phyloP scores from a whole-genome alignment of 2,888 invertebrate genomes.

The Pycnomerus fuliginosus region DNA sequence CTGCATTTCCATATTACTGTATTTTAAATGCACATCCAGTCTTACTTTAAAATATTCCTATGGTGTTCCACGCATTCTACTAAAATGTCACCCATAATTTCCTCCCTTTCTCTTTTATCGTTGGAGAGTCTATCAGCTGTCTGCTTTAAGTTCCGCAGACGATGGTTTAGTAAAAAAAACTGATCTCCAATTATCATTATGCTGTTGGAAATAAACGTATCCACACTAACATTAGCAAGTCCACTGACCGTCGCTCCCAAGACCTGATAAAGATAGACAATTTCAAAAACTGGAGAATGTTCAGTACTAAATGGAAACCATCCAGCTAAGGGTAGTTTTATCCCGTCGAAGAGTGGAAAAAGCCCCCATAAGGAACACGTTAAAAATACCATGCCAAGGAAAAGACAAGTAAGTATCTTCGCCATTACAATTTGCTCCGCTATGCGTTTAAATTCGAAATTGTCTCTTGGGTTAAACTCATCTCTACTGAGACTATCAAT shows the following conservation, averaged over 20 bases:
- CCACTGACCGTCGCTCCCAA: slow-evolving; percentile 54
- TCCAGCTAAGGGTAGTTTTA: slow-evolving; percentile 36
- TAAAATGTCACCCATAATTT: slow-evolving; percentile 2
- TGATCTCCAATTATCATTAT: slow-evolving; percentile 45
- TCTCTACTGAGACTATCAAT: slow-evolving; percentile 27
- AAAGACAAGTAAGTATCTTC: slow-evolving; percentile 32
- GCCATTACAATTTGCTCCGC: slow-evolving; percentile 31
- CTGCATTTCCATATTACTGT: slow-evolving; percentile 13
- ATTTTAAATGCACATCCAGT: slow-evolving; percentile 2
- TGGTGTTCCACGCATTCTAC: slow-evolving; percentile 23
- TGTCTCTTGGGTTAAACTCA: slow-evolving; percentile 36
- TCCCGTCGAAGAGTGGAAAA: slow-evolving; percentile 40
- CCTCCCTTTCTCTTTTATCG: slow-evolving; percentile 10
- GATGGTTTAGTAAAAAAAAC: slow-evolving; percentile 51
- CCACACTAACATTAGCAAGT: slow-evolving; percentile 56
- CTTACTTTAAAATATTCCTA: slow-evolving; percentile 27
- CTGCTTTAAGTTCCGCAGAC: too few relatives aligned
- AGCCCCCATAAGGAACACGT: slow-evolving; percentile 44
- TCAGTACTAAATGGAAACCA: slow-evolving; percentile 56
- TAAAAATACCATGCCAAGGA: slow-evolving; percentile 33
- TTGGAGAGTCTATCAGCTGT: too few relatives aligned
- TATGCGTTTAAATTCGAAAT: slow-evolving; percentile 32
- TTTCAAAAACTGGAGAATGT: slow-evolving; percentile 50
- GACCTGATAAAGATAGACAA: slow-evolving; percentile 56
- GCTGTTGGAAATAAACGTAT: slow-evolving; percentile 28